Percentiles rank a stretch among this genome's conserved stretches.
These are phyloP conservation scores for Beris morrisii DNA, from an alignment of 2,888 invertebrate genomes.

Conservation along the genomic window DNA sequence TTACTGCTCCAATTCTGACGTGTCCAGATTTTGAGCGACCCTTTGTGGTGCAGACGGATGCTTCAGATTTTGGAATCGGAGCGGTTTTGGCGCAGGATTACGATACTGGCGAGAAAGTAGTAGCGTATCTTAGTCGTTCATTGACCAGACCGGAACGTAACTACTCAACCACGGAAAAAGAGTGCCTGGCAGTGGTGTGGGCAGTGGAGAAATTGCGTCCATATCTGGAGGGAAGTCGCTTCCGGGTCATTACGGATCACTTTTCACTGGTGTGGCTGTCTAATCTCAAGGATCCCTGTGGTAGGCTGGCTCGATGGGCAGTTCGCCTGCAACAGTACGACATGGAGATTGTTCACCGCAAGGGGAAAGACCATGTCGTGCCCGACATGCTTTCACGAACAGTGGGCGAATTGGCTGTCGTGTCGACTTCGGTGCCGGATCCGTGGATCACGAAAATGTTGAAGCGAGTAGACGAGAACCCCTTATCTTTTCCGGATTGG, in stretches of 20 bases:
- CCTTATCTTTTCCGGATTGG: too few relatives aligned
- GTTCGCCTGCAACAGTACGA: too few relatives aligned
- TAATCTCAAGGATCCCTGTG: neutral
- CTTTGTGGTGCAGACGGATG: slow-evolving; percentile 22
- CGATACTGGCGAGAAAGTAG: slow-evolving; percentile 35
- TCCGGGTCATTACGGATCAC: neutral
- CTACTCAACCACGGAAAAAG: too few relatives aligned
- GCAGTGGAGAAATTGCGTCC: neutral
- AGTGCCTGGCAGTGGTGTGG: too few relatives aligned
- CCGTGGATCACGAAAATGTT: too few relatives aligned
- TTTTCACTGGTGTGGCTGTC: neutral
- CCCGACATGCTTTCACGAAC: too few relatives aligned
- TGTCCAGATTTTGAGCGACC: slow-evolving; percentile 15
- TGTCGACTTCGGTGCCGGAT: too few relatives aligned
- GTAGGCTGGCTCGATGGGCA: too few relatives aligned
- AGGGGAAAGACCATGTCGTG: too few relatives aligned
- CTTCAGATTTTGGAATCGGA: slow-evolving; percentile 13
- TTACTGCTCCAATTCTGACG: neutral
- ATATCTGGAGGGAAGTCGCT: neutral
- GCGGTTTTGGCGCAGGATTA: slow-evolving; percentile 18
- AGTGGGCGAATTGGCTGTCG: too few relatives aligned
- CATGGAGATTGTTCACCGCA: too few relatives aligned
- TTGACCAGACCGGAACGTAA: slow-evolving; percentile 3
- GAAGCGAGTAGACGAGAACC: too few relatives aligned
- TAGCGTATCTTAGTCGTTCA: slow-evolving; percentile 32